A percentile compares a stretch with the other conserved stretches of the same genome.
Conservation (phyloP, 53 echinoderm and acorn worm genomes). For the Echinarachnius parma region DNA sequence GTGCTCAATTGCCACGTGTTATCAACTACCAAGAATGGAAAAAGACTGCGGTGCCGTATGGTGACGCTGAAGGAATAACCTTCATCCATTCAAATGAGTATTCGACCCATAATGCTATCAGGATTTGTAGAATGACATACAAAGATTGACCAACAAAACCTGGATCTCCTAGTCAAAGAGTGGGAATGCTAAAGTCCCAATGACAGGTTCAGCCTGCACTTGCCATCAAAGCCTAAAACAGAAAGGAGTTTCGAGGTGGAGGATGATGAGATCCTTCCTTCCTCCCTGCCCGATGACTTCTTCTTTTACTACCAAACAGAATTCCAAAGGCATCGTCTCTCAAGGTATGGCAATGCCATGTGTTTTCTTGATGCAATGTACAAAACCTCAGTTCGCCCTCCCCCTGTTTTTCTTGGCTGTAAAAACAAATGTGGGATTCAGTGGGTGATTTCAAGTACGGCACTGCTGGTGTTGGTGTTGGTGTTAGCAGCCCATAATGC, state of each 20-base stretch:
- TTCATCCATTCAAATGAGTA: too few species aligned
- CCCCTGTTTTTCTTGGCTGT: slow-evolving; percentile 28
- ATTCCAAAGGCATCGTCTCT: slow-evolving; percentile 25
- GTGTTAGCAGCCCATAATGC: too few species aligned
- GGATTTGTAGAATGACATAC: too few species aligned
- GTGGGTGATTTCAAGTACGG: too few species aligned
- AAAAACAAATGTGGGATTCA: slow-evolving; percentile 29
- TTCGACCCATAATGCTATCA: too few species aligned
- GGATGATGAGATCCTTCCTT: slow-evolving; percentile 13
- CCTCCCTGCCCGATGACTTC: slow-evolving; percentile 7
- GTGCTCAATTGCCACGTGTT: too few species aligned
- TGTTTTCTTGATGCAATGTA: background rate
- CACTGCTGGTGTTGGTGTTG: too few species aligned
- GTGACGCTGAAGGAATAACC: too few species aligned
- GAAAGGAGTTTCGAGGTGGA: slow-evolving; percentile 8
- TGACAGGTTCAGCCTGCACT: slow-evolving; percentile 13
- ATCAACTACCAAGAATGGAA: too few species aligned
- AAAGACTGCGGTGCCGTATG: too few species aligned
- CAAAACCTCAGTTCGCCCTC: background rate
- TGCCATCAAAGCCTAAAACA: background rate
- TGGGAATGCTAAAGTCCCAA: slow-evolving; percentile 8
- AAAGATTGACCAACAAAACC: slow-evolving; percentile 11
- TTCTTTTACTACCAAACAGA: slow-evolving; percentile 21
- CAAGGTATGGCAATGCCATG: background rate
- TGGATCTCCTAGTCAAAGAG: slow-evolving; percentile 17